These are phyloP conservation scores for Phyto melanocephala DNA, from an alignment of 2,888 invertebrate genomes.

Conservation along the genomic window DNA sequence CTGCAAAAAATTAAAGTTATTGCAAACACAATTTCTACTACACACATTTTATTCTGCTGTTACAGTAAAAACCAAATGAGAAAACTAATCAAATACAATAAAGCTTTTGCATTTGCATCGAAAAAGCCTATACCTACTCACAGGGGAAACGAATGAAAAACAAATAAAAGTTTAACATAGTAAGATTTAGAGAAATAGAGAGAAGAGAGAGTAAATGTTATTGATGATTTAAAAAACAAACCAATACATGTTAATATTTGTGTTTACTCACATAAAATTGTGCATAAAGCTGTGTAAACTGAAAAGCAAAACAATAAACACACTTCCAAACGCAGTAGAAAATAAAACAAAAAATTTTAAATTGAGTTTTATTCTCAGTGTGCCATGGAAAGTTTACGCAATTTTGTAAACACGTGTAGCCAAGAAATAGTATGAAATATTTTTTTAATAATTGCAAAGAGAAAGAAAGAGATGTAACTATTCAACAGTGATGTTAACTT, in stretches of 20 bases:
- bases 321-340: neutral
- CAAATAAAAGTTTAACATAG: neutral
- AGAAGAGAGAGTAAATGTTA: neutral
- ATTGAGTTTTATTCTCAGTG: constrained; percentile 45
- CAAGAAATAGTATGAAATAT: no score
- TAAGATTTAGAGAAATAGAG: neutral
- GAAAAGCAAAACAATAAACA: neutral
- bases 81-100: constrained; percentile 34
- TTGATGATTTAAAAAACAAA: no score
- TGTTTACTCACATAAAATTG: constrained; percentile 9
- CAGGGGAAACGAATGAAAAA: constrained; percentile 17
- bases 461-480: neutral
- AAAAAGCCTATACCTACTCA: constrained; percentile 46
- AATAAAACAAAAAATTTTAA: constrained; percentile 13
- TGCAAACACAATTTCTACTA: constrained; percentile 44
- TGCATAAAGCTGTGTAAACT: constrained; percentile 39
- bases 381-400: constrained; percentile 70
- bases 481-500: no score
- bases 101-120: constrained; percentile 62
- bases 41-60: constrained; percentile 5
- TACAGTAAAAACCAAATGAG: constrained; percentile 54
- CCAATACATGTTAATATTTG: neutral
- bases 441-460: neutral
- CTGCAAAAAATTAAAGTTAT: constrained; percentile 30
- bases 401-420: constrained; percentile 73